Evolutionary conservation across 2,113 vertebrate species (phyloP).

Genomic region (Leucopternis melanops): DNA sequence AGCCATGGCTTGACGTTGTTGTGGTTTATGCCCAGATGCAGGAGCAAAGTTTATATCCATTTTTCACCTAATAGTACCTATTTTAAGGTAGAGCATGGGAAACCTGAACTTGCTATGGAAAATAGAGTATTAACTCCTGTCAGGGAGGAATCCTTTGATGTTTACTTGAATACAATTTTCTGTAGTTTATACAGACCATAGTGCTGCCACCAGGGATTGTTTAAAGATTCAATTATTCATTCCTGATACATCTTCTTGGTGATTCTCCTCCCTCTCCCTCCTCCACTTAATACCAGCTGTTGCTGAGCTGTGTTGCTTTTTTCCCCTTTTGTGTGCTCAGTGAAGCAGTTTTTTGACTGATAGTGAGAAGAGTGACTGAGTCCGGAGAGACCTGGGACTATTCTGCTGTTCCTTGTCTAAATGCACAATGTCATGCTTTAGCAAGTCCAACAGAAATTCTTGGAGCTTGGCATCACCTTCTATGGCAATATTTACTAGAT

Average conservation of each 20-base stretch:
- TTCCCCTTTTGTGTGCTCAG: background rate
- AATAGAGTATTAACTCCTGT: background rate
- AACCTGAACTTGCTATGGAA: background rate
- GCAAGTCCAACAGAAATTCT: conserved; percentile 5
- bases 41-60: background rate
- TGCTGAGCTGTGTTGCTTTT: background rate
- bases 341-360: conserved; percentile 1
- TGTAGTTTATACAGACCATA: background rate
- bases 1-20: background rate
- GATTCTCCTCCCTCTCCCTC: conserved; percentile 38
- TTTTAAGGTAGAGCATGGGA: background rate
- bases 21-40: background rate
- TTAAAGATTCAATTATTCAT: conserved; percentile 40
- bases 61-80: background rate
- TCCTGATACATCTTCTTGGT: background rate
- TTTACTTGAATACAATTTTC: background rate
- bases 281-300: conserved; percentile 23
- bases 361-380: background rate
- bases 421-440: conserved; percentile 19
- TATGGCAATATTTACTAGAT: background rate
- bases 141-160: background rate
- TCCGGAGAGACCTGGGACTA: background rate
- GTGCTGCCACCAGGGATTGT: background rate
- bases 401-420: background rate
- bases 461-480: background rate